These are phyloP conservation scores for Nycticebus coucang DNA, from an alignment of 2,113 vertebrate genomes.

Conservation along the genomic window DNA sequence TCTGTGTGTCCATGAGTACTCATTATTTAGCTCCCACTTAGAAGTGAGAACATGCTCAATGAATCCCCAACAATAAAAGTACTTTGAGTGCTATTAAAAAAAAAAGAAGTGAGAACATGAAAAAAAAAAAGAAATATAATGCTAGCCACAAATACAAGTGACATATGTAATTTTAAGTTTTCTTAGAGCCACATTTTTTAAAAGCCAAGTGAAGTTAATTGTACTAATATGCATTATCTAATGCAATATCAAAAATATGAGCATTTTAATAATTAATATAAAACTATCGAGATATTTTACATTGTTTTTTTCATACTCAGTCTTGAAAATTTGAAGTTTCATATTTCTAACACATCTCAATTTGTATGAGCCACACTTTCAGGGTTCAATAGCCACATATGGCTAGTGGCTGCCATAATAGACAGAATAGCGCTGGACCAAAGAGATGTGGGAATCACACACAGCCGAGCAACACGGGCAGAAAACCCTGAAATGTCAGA, in stretches of 20 bases:
- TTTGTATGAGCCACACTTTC: not conserved
- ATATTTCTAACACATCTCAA: not conserved
- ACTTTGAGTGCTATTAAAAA: too few relatives aligned
- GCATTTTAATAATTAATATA: not conserved
- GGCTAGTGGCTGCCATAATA: not conserved
- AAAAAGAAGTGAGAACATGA: too few relatives aligned
- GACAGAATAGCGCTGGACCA: not conserved
- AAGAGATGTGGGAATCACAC: not conserved
- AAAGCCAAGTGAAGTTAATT: not conserved
- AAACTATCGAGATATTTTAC: not conserved
- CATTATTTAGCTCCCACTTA: too few relatives aligned
- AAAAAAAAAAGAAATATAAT: not conserved
- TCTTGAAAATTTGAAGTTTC: not conserved
- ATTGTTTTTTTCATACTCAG: not conserved
- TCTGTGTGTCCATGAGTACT: too few relatives aligned
- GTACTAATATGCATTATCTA: not conserved
- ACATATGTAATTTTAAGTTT: not conserved
- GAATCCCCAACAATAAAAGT: too few relatives aligned
- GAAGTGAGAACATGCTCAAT: too few relatives aligned
- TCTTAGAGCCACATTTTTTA: not conserved
- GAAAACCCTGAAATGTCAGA: not conserved
- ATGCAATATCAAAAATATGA: not conserved
- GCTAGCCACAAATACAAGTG: not conserved
- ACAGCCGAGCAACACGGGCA: not conserved
- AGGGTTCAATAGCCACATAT: rapidly evolving